Base-by-base conservation (phyloP, 1,140 invertebrate species). In the Drosophila navojoa region DNA sequence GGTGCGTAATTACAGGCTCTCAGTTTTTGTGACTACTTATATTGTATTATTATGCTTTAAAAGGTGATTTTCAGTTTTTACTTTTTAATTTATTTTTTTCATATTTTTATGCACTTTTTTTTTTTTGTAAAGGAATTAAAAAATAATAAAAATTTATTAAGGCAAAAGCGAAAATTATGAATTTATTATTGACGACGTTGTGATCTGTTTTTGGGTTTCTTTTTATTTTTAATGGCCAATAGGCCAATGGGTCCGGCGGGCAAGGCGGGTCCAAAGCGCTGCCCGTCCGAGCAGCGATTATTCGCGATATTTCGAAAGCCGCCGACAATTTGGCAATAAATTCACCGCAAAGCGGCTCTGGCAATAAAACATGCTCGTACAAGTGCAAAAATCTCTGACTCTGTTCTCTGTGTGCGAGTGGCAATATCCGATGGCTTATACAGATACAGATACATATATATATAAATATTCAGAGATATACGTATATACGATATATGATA, bases 91-190 rank as follows among this genome's bases (percentile, higher is more conserved):
- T 50, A 52, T 55, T 44, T 49, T 45, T 35, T 52, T 64, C n/a
- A 6, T 61, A 71, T 61, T 75, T 69, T 63, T 67, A 63, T 68
- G 68, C 72, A 82, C 35, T 38, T 38, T 38, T 38, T 71, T 71
- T 79, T 38, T 38, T 35, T 71, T 79, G 59, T 79, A 82, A 67
- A 71, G 64, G 80, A 76, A 87, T 87, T 87, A 87, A 87, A 87
- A 87, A 89, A 87, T 79, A 89, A 89, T 87, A 87, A 87, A 87
- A 82, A 87, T 89, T 71, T 89, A 87, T 87, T 82, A 82, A 87
- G 84, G 79, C 79, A 82, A 87, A 82, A 82, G 76, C 68, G 45
- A 79, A 79, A 79, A 89, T 89, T 87, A 89, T 87, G 84, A 89
- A 87, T 89, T 87, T 89, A 87, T 87, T 87, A 74, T 87, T 79